phyloP scores from a whole-genome alignment of 2,797 vertebrate genomes.

The Arvicola amphibius region DNA sequence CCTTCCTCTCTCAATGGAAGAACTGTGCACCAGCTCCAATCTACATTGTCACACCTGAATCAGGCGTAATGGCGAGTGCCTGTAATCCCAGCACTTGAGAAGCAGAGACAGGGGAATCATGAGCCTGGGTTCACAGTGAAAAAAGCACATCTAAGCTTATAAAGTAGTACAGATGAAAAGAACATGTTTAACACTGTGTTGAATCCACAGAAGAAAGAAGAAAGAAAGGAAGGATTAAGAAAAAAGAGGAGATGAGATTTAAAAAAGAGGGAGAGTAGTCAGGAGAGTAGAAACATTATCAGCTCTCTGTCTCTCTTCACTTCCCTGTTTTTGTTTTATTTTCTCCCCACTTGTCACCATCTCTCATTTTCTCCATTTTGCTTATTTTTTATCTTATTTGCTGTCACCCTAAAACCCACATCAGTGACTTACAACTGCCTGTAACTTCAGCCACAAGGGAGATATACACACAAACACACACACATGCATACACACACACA shows the following conservation, averaged over 20 bases:
- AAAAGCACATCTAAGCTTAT: not conserved
- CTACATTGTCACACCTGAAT: not conserved
- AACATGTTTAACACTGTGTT: not conserved
- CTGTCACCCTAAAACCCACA: not conserved
- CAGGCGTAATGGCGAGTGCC: not conserved
- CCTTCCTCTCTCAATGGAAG: not conserved
- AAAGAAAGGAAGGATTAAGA: too few relatives aligned
- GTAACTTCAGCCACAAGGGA: not conserved
- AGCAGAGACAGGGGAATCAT: not conserved
- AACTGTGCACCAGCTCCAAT: not conserved
- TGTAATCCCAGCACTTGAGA: not conserved
- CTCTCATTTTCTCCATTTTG: not conserved
- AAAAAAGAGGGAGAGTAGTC: not conserved
- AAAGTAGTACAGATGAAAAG: not conserved
- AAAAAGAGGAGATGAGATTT: accelerated
- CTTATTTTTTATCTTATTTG: not conserved
- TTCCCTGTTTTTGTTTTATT: not conserved
- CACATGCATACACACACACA: not conserved
- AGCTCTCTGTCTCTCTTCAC: not conserved
- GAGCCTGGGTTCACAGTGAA: not conserved
- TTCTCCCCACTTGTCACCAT: not conserved
- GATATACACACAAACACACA: not conserved
- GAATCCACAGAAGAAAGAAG: not conserved
- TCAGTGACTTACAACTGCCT: not conserved
- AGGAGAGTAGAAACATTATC: not conserved